Evolutionary conservation across 2,888 invertebrate species (phyloP), one percentile per base, ranked within the genome.

Genomic region (Hymenopus coronatus): DNA sequence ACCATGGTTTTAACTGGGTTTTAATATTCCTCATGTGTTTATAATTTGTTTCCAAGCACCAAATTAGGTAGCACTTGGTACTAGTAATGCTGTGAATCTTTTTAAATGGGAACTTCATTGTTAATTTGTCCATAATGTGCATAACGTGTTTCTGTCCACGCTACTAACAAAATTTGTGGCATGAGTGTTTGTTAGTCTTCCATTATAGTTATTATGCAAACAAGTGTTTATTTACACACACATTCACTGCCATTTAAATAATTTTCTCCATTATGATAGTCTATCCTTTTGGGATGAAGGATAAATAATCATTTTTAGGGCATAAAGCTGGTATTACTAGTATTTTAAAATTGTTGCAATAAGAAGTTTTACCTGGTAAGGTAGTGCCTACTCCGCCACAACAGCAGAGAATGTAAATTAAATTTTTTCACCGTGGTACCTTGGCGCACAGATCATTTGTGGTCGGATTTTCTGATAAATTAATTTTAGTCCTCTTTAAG

Each of bases 111-210:
- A 70, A 20, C 54, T 70, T 20, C 15, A 70, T 70, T 25, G 25
- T 70, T 70, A 70, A 25, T 70, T 70, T 70, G 54, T 70, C 54
- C 54, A 3, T 84, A 30, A 84, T 30, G 15, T 86, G 81, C 20
- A 30, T 46, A 27, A 70, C 28, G 20, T 28, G 81, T 30, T 85
- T 86, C 86, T 86, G 54, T 81, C 54, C 81, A 15, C 25, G 86
- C 30, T 81, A 88, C 46, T 82, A 82, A 83, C 83, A 82, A 46
- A 83, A 86, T 89, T 89, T 86, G 85, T 89, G 84, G 84, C 87
- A 89, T 83, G 83, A 81, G 30, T 89, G 87, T 82, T 87, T 87
- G 25, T 89, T 89, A 89, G 89, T 89, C 89, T 89, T 89, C 89
- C 89, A 89, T 88, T 89, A 82, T 84, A 84, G 82, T 85, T 88